These are phyloP conservation scores for Tachuris rubrigastra DNA, from an alignment of 2,113 vertebrate species.

Conservation along the genomic window DNA sequence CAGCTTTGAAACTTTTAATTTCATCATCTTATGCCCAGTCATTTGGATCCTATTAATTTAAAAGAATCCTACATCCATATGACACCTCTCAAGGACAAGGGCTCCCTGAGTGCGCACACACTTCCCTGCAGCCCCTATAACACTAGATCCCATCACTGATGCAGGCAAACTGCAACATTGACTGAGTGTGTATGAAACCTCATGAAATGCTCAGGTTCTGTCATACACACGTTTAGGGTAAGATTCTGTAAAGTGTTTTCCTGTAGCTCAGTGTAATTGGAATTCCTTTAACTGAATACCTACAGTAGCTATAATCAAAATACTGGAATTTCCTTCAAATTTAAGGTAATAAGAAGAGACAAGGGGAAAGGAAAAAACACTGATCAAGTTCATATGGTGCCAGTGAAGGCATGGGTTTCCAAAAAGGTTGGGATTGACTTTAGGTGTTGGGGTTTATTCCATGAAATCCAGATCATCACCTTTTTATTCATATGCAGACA, in stretches of 20 bases:
- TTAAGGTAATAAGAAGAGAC: not conserved
- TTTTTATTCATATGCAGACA: not conserved
- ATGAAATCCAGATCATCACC: not conserved
- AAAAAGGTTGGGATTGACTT: not conserved
- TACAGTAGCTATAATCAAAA: not conserved
- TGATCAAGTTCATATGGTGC: not conserved
- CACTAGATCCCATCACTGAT: not conserved
- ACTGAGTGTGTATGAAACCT: not conserved
- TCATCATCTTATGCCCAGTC: not conserved
- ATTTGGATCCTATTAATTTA: not conserved
- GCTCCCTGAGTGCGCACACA: not conserved
- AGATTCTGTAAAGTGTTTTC: not conserved
- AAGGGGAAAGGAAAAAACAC: not conserved
- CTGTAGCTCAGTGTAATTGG: not conserved
- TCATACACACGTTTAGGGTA: not conserved
- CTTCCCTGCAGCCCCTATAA: not conserved
- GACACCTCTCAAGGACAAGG: not conserved
- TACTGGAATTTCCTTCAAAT: not conserved
- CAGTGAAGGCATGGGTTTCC: not conserved
- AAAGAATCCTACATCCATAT: not conserved
- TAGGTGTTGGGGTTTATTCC: fast-evolving
- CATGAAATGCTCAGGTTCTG: not conserved
- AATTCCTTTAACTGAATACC: not conserved
- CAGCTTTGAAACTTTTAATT: not conserved
- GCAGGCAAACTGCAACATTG: not conserved